Evolutionary conservation across 2,113 vertebrate species (phyloP), one percentile per base, ranked within the genome.

Genomic region (Cephalophus harveyi): DNA sequence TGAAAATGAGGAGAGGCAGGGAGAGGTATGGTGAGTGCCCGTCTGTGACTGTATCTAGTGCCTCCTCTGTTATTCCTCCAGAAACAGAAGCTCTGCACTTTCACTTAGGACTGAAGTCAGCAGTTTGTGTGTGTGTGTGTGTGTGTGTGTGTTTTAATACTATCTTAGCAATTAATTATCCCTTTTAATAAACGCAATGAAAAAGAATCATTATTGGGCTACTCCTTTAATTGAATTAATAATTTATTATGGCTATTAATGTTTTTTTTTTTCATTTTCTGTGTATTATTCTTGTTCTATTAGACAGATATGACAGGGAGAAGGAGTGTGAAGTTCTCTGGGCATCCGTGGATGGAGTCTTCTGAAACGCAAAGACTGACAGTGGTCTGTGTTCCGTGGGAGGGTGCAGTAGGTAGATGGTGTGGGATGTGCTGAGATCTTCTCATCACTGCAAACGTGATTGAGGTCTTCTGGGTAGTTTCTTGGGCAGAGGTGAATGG

Each of bases 201-300:
- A 97, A 97, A 98, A 85, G 91, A 98, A 97, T 95, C n/a, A 0
- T 96, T 98, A 97, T 95, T 98, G 57, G 84, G 67, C 50, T 97
- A 27, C 1, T 59, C 54, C 79, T 97, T 97, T 98, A 98, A 98
- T 97, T 97, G 95, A 97, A 98, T 98, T 98, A 98, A 97, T 98
- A 98, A 98, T 98, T 98, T 97, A 98, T 98, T 89, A 84, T 43
- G 71, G 54, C 93, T 97, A 96, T 98, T 97, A 98, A 95, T 97
- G 95, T 79, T 97, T 96, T 62, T 60, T 54, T 60, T 96, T 94
- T 97, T 93, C 95, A 97, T 97, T 96, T 94, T 97, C 54, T 87
- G 54, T 98, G 89, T 96, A 95, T 98, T 98, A 97, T 97, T 98
- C 97, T 97, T 95, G 52, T 98, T 96, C 96, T 96, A 54, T 97